Percentiles rank a stretch among this genome's conserved stretches.
Conservation (phyloP, 2,797 vertebrate species). For the Halcyon leucocephala region DNA sequence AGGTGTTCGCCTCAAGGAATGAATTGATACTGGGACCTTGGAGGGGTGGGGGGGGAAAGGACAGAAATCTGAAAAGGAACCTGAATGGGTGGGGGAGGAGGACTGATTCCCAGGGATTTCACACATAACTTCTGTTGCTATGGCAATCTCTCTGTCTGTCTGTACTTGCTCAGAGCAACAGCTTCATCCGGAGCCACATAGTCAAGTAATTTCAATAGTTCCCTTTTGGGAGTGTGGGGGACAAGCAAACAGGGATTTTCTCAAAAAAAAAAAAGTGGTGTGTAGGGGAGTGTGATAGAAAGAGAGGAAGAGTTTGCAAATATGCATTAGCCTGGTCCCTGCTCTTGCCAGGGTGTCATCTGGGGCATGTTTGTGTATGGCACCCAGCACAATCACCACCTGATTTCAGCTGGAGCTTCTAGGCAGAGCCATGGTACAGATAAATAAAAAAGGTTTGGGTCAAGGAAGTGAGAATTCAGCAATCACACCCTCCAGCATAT, state of each 20-base stretch:
- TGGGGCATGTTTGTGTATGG: background rate
- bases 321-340: background rate
- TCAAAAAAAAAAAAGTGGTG: background rate
- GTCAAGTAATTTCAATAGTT: background rate
- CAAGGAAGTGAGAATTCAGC: background rate
- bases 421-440: background rate
- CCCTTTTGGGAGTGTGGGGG: background rate
- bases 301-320: background rate
- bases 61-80: constrained; percentile 35
- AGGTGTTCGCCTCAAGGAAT: background rate
- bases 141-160: constrained; percentile 60
- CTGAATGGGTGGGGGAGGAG: constrained; percentile 43
- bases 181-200: background rate
- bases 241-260: background rate
- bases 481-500: background rate
- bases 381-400: background rate
- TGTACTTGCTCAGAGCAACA: constrained; percentile 53
- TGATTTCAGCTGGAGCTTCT: constrained; percentile 8
- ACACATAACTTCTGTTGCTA: constrained; percentile 69
- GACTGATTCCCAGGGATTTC: constrained; percentile 53
- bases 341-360: background rate
- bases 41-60: too few relatives aligned
- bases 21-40: constrained; percentile 16
- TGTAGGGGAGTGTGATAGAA: background rate
- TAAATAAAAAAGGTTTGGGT: background rate